Base-by-base conservation (phyloP, 2,888 invertebrate species). In the Erebia palarica region DNA sequence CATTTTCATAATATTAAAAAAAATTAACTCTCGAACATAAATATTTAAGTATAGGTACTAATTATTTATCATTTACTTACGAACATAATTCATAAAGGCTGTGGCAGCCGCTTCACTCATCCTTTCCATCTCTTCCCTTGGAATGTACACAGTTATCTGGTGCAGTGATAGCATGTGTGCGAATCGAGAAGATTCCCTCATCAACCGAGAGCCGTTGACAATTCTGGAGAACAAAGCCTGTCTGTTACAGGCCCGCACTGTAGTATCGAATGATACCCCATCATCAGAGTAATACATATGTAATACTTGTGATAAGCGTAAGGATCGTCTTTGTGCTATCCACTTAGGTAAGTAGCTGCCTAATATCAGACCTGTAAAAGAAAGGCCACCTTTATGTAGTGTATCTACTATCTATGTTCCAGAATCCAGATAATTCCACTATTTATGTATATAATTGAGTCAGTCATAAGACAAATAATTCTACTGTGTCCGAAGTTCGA, bases 211-310 rank as follows among this genome's bases (percentile, higher is more conserved):
- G 16, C 82, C 84, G 53, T 88, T 85, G 53, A 94, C 83, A 55
- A 94, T 77, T 44, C 85, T 86, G 21, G 84, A 82, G 78, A 94
- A 94, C 58, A 94, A 85, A 0, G 84, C 79, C 42, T 89, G 89
- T 69, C 95, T 87, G 74, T 94, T 93, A 76, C 95, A 95, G 3
- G 95, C 95, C 79, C 90, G 94, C n/a, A 95, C 89, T 49, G 86
- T 85, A 0, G 88, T 83, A 36, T 95, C 91, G 77, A 94, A 95
- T 0, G 94, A 93, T 1, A 95, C 88, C 0, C 95, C 96, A 71
- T 93, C 91, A 75, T 94, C 88, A 0, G 95, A 95, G 79, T 96
- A 96, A 82, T 95, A 96, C 95, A 95, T 95, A 73, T 95, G 95
- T 59, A 96, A 83, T 14, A 96, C 81, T 87, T 95, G 95, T 1